Conservation (phyloP, 2,797 vertebrate genomes). For the Halcyon chelicuti region DNA sequence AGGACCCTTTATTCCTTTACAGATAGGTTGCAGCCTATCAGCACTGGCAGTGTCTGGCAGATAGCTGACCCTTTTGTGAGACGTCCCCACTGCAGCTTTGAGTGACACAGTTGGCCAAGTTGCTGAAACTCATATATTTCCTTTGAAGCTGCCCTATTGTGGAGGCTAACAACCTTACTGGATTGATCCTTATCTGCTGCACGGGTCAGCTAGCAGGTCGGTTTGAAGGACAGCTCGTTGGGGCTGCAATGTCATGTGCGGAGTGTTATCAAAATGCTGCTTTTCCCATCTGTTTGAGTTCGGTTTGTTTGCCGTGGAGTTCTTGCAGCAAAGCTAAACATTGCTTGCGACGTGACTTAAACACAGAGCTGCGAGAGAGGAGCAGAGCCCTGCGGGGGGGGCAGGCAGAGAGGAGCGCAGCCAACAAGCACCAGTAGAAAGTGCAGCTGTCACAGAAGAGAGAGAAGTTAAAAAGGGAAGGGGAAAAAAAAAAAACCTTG, state of each 20-base stretch:
- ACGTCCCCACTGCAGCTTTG: neutral
- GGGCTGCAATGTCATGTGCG: neutral
- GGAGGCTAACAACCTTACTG: neutral
- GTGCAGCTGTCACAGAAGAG: constrained; percentile 67
- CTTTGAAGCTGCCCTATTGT: neutral
- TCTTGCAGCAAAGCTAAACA: neutral
- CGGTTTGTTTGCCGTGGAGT: neutral
- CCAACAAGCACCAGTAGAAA: constrained; percentile 57
- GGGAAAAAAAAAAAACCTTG: neutral
- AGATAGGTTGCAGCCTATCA: neutral
- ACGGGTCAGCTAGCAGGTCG: neutral
- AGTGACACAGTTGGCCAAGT: neutral
- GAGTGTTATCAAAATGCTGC: neutral
- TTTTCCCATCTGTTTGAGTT: neutral
- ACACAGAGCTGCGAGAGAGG: neutral
- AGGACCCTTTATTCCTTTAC: constrained; percentile 15
- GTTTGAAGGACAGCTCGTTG: neutral
- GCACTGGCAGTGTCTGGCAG: neutral
- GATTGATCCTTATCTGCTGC: neutral
- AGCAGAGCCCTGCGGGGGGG: constrained; percentile 15
- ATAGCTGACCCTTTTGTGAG: constrained; percentile 6
- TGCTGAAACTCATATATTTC: neutral
- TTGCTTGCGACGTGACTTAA: neutral
- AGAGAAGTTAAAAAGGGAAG: constrained; percentile 63
- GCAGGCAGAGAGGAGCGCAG: neutral